Conservation (phyloP, 2,888 invertebrate species). For the Podabrus alpinus region DNA sequence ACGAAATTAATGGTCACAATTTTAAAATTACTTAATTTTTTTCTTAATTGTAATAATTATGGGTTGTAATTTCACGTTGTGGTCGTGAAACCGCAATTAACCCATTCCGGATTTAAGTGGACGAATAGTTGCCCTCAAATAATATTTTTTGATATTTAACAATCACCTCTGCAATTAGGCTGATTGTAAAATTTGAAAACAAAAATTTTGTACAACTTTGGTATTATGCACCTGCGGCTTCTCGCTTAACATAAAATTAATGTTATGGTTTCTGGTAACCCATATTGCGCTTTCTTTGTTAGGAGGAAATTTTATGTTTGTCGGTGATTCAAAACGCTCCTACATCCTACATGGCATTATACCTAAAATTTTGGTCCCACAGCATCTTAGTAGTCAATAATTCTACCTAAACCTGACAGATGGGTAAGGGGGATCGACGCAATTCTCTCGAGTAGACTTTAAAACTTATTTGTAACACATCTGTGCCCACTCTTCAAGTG, state of each 20-base stretch:
- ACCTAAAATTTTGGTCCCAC: conserved; percentile 10
- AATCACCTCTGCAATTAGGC: neutral
- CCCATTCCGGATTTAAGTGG: neutral
- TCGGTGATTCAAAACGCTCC: neutral
- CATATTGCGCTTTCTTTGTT: neutral
- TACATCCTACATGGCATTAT: neutral
- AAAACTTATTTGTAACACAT: conserved; percentile 29
- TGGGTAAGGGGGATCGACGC: conserved; percentile 17
- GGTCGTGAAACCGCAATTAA: neutral
- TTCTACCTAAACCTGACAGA: conserved; percentile 18
- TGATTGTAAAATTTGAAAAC: neutral
- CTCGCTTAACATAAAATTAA: neutral
- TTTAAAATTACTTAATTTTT: neutral
- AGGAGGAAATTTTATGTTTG: neutral
- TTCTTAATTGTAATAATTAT: neutral
- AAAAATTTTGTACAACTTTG: neutral
- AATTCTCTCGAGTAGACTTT: conserved; percentile 21
- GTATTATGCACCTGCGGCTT: neutral
- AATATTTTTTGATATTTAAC: neutral
- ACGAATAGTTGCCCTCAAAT: neutral
- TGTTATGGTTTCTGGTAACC: neutral
- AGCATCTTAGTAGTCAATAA: conserved; percentile 10
- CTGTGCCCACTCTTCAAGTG: conserved; percentile 20
- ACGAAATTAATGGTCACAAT: neutral
- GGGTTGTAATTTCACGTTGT: neutral